Evolutionary conservation across 2,113 vertebrate species (phyloP), one percentile per base, ranked within the genome.

Genomic region (Festucalex cinctus): DNA sequence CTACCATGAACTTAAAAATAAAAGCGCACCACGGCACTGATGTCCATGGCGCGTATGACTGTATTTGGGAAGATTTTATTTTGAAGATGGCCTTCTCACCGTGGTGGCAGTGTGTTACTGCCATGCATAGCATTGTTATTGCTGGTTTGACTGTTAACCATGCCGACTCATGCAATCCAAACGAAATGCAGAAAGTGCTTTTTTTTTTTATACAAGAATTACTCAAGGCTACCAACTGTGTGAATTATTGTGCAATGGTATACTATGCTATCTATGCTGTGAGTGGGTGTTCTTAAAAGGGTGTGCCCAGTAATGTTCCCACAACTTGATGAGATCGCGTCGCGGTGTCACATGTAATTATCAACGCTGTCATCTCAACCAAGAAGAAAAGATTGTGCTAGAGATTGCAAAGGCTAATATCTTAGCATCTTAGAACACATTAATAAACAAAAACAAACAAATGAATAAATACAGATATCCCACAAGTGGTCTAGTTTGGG

Each of bases 331-430:
- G 74, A 83, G 83, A 86, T 80, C 64, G 44, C 73, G 84, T 85
- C 82, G 83, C 76, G 83, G 80, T 62, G 32, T 82, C 76, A 56
- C 78, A 76, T 81, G 24, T 74, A 73, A 76, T 77, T 70, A 86
- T 85, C 76, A 81, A 48, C 14, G 66, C 70, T 82, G 63, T 79
- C 74, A 88, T 85, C 83, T 2, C 22, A 2, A 71, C 62, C 71
- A 66, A 77, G 54, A 36, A 73, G 69, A 61, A 54, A 28, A 81
- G 82, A 85, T 83, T 75, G 76, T 74, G 68, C 56, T 65, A 75
- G 67, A 81, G 86, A 86, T 87, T 85, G 79, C 69, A 75, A 44
- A 67, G 80, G 79, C 75, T 82, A 83, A 87, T 83, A 85, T 79
- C 72, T 71, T 41, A 66, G 53, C 69, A 68, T 77, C 69, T 64